These are phyloP conservation scores for Anguilla japonica DNA, from an alignment of 2,113 vertebrate species.

Conservation along the genomic window DNA sequence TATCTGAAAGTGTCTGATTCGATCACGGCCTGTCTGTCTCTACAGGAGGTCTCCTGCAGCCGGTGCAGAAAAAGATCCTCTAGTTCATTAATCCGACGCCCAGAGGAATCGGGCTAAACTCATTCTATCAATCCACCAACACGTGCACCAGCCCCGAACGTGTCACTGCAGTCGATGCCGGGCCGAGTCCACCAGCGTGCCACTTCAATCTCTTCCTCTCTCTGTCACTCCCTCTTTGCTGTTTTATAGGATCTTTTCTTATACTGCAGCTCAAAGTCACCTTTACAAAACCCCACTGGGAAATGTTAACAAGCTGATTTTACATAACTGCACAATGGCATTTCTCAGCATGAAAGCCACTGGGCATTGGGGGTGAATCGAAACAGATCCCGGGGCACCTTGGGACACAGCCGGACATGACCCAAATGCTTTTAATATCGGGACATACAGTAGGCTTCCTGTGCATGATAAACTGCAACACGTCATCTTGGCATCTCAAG, in stretches of 20 bases:
- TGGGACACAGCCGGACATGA: background rate
- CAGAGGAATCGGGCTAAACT: background rate
- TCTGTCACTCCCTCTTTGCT: background rate
- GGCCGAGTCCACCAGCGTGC: background rate
- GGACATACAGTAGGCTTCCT: background rate
- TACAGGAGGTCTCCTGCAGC: background rate
- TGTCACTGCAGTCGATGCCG: background rate
- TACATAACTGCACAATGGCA: background rate
- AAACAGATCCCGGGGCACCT: background rate
- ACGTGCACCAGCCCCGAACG: background rate
- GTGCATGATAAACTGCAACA: background rate
- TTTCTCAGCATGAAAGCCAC: background rate
- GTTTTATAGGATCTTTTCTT: background rate
- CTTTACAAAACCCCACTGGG: background rate
- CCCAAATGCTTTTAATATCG: background rate
- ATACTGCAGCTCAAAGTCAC: background rate
- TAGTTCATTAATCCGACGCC: background rate
- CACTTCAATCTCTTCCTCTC: background rate
- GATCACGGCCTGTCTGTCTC: conserved; percentile 10
- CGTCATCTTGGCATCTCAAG: background rate
- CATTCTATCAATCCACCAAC: background rate
- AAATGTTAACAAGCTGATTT: background rate
- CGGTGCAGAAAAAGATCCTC: background rate
- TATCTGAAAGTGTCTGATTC: conserved; percentile 6
- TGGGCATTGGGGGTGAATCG: background rate